phyloP scores from a whole-genome alignment of 2,888 invertebrate genomes.

The Rapana venosa region DNA sequence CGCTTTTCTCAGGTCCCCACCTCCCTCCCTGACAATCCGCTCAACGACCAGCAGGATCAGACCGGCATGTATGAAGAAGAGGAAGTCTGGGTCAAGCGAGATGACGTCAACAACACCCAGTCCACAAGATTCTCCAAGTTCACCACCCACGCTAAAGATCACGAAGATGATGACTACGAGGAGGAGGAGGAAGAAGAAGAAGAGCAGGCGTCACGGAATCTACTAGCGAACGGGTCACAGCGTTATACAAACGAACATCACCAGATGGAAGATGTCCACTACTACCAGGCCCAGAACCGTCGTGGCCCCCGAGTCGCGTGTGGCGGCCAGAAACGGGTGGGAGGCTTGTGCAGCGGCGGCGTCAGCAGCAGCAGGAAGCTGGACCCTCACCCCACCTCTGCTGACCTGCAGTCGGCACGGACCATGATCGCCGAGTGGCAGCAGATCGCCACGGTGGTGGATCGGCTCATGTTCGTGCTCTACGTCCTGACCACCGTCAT shows the following conservation, averaged over 20 bases:
- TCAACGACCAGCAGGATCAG: neutral
- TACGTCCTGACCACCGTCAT: constrained; percentile 72
- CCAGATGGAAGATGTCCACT: neutral
- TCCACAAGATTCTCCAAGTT: neutral
- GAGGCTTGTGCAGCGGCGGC: neutral
- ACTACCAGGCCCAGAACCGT: neutral
- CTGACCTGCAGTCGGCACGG: constrained; percentile 50
- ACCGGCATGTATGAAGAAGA: neutral
- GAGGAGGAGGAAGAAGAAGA: constrained; percentile 22
- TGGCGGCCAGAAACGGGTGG: neutral
- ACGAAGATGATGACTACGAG: neutral
- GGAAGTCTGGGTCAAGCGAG: constrained; percentile 34
- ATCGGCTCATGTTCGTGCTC: constrained; percentile 74
- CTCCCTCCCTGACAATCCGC: neutral
- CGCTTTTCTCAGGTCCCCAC: constrained; percentile 3
- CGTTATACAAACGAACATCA: neutral
- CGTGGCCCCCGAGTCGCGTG: neutral
- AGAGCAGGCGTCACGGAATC: neutral
- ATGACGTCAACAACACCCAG: neutral
- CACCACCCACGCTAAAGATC: neutral
- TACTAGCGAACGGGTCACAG: constrained; percentile 4
- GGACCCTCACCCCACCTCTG: constrained; percentile 37
- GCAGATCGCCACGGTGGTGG: constrained; percentile 73
- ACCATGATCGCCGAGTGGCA: constrained; percentile 76
- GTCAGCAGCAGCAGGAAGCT: neutral